A percentile compares a stretch with the other conserved stretches of the same genome.
These are phyloP conservation scores for Pentamera pediparva DNA, from an alignment of 53 echinoderm and acorn worm species.

Conservation along the genomic window DNA sequence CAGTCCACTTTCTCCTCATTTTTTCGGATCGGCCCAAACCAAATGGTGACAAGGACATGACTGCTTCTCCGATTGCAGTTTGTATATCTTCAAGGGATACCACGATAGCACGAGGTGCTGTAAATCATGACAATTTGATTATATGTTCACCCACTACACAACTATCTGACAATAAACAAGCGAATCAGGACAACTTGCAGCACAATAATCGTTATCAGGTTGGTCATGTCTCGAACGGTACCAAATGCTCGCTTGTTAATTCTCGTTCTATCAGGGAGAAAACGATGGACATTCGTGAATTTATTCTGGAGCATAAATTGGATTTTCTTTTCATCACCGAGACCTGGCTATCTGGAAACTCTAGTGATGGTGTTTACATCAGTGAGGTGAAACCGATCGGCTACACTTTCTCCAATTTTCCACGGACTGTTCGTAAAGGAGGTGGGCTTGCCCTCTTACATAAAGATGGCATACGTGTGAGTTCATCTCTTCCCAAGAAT, in stretches of 20 bases:
- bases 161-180: too few species aligned
- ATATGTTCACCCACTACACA: too few species aligned
- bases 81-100: too few species aligned
- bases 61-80: too few species aligned
- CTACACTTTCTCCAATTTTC: background rate
- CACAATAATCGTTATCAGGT: too few species aligned
- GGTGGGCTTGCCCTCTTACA: background rate
- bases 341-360: background rate
- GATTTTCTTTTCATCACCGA: conserved; percentile 8
- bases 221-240: background rate
- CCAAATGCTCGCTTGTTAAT: background rate
- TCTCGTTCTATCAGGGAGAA: background rate
- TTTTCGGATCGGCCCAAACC: too few species aligned
- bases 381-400: background rate
- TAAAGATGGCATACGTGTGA: background rate
- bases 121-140: too few species aligned
- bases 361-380: background rate
- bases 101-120: too few species aligned
- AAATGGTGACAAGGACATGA: too few species aligned
- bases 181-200: too few species aligned
- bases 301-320: background rate
- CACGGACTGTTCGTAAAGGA: background rate
- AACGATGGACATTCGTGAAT: background rate
- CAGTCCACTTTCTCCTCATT: too few species aligned
- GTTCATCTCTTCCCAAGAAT: background rate